These are phyloP conservation scores for Tanytarsus gracilentus DNA, from an alignment of 2,888 invertebrate genomes.

Conservation along the genomic window DNA sequence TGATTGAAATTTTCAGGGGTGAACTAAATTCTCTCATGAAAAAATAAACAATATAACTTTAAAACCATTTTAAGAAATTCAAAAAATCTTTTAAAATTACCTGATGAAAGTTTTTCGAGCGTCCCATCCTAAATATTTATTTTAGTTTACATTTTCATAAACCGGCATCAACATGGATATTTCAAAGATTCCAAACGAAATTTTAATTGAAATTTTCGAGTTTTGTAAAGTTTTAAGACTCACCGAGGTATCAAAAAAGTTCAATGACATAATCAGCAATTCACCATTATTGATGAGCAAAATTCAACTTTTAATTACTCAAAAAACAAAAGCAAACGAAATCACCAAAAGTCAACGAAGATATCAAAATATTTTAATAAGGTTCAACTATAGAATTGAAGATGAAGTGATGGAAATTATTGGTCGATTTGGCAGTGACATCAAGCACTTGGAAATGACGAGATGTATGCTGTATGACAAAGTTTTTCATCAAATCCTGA, in stretches of 20 bases:
- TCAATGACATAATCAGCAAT: conserved; percentile 12
- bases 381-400: conserved; percentile 6
- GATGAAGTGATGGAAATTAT: neutral
- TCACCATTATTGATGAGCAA: conserved; percentile 13
- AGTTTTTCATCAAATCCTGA: neutral
- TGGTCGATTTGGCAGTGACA: neutral
- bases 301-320: neutral
- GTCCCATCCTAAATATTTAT: neutral
- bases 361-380: neutral
- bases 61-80: too few relatives aligned
- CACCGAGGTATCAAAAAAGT: neutral
- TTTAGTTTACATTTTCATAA: too few relatives aligned
- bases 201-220: conserved; percentile 6
- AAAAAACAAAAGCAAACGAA: neutral
- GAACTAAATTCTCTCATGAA: too few relatives aligned
- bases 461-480: neutral
- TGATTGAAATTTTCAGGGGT: too few relatives aligned
- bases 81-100: conserved; percentile 24
- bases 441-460: conserved; percentile 1
- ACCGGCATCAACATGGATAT: neutral
- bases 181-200: conserved; percentile 1
- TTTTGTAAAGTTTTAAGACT: conserved; percentile 17
- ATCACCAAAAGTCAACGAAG: neutral
- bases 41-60: too few relatives aligned
- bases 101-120: neutral